Evolutionary conservation across 2,888 invertebrate genomes (phyloP), one percentile per base, ranked within the genome.

Genomic region (Elgonia sp.): DNA sequence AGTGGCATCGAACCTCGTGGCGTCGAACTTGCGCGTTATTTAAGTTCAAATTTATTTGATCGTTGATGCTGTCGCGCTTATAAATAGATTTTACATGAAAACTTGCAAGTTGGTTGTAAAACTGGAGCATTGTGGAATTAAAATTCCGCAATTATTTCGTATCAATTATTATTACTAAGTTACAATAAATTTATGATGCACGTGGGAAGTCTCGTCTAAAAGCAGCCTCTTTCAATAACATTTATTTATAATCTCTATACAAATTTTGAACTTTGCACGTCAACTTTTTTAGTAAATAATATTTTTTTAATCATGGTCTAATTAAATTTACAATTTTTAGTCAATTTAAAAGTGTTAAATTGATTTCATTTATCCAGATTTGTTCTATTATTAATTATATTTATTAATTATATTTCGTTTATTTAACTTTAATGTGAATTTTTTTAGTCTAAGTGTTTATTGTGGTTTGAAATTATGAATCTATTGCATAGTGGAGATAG

Each of bases 11-110:
- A 85, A 85, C 85, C 62, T 69, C 69, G 76, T 76, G 83, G 60
- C 83, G 83, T 76, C 83, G 76, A 83, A 83, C 83, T 83, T 80
- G 55, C 39, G 73, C 63, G 72, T 73, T 85, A 85, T 85, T 85
- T 85, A 80, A 80, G 80, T 85, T 75, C 80, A 85, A 85, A 80
- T 85, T 85, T 85, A 80, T 80, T 80, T 85, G 80, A 80, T 69
- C 53, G 85, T 80, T 75, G 53, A 72, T 57, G 69, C 73, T 7
- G 69, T 57, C 21, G 20, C 20, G 50, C 29, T 18, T 80, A 80
- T 69, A 75, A 80, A 85, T 85, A 85, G 85, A 80, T 53, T 76
- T 63, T 57, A 72, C 84, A 72, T 77, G 65, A 63, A 72, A 84
- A 69, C 50, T 62, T 53, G 9, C 1, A 39, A 62, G 46, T 46